These are phyloP conservation scores for Dioctria rufipes DNA, from an alignment of 2,888 invertebrate genomes.

Conservation along the genomic window DNA sequence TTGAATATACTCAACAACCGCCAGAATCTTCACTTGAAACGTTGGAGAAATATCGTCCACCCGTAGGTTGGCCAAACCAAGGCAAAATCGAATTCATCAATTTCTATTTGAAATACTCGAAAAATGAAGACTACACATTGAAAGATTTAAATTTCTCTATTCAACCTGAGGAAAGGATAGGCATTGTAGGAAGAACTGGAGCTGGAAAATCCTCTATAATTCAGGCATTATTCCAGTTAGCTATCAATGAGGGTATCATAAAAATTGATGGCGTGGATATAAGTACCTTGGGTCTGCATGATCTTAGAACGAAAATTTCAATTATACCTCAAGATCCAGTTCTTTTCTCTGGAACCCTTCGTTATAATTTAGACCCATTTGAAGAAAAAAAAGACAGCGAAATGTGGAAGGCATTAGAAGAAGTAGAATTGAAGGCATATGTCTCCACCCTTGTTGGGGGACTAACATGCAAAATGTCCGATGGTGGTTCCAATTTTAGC, in stretches of 20 bases:
- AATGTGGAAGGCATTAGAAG: slow-evolving; percentile 84
- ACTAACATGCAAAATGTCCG: slow-evolving; percentile 78
- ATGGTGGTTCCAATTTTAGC: slow-evolving; percentile 88
- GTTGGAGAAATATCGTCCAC: slow-evolving; percentile 68
- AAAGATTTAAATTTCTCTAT: slow-evolving; percentile 80
- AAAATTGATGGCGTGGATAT: slow-evolving; percentile 83
- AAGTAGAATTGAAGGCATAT: slow-evolving; percentile 83
- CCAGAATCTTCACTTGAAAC: slow-evolving; percentile 75
- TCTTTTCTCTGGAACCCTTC: slow-evolving; percentile 86
- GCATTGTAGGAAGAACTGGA: slow-evolving; percentile 90
- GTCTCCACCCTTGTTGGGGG: slow-evolving; percentile 77
- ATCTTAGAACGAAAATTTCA: slow-evolving; percentile 85
- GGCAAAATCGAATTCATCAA: slow-evolving; percentile 80
- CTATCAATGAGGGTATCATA: slow-evolving; percentile 83
- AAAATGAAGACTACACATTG: slow-evolving; percentile 80
- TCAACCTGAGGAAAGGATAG: slow-evolving; percentile 76
- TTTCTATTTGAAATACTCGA: slow-evolving; percentile 80
- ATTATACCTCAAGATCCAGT: slow-evolving; percentile 96
- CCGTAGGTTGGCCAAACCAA: slow-evolving; percentile 78
- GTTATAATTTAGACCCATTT: slow-evolving; percentile 90
- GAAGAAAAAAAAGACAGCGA: slow-evolving; percentile 80
- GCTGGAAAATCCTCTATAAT: slow-evolving; percentile 90
- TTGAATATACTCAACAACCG: slow-evolving; percentile 84
- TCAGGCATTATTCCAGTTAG: slow-evolving; percentile 86
- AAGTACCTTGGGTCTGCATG: slow-evolving; percentile 81